These are phyloP conservation scores for Pterostichus madidus DNA, from an alignment of 2,888 invertebrate genomes.

Conservation along the genomic window DNA sequence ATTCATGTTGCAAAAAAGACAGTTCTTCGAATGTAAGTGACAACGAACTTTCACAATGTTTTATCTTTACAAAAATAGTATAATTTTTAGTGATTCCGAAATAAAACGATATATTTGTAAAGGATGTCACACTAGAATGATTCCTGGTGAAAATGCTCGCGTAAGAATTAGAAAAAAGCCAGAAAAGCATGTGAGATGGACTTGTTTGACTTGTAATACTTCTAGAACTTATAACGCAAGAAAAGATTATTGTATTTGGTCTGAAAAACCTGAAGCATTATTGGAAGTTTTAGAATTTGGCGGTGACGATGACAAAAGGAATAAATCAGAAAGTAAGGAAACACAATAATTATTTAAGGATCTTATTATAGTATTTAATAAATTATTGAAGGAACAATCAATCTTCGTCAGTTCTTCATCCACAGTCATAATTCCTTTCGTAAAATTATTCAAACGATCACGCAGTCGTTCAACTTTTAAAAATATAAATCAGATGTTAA, in stretches of 20 bases:
- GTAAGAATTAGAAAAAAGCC: slow-evolving; percentile 78
- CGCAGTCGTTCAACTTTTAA: too few relatives aligned
- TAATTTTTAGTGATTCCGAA: slow-evolving; percentile 77
- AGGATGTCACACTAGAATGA: slow-evolving; percentile 77
- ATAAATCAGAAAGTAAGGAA: too few relatives aligned
- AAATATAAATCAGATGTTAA: slow-evolving; percentile 4
- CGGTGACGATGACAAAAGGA: neutral
- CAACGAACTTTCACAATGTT: neutral
- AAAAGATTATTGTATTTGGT: slow-evolving; percentile 77
- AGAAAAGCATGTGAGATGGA: slow-evolving; percentile 74
- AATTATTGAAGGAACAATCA: neutral
- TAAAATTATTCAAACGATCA: too few relatives aligned
- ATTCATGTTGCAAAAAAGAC: slow-evolving; percentile 74
- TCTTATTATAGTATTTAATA: too few relatives aligned
- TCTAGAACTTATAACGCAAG: slow-evolving; percentile 75
- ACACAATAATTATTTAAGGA: too few relatives aligned
- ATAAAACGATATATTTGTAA: slow-evolving; percentile 80
- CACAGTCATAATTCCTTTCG: neutral
- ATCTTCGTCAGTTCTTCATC: neutral
- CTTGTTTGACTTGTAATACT: slow-evolving; percentile 76
- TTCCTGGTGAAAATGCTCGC: slow-evolving; percentile 78
- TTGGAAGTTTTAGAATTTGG: slow-evolving; percentile 76
- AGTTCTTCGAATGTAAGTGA: slow-evolving; percentile 75
- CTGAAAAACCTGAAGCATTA: slow-evolving; percentile 76
- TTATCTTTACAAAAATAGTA: slow-evolving; percentile 9